A percentile compares a stretch with the other conserved stretches of the same genome.
phyloP scores from a whole-genome alignment of 2,113 vertebrate species.

The Crotophaga sulcirostris region DNA sequence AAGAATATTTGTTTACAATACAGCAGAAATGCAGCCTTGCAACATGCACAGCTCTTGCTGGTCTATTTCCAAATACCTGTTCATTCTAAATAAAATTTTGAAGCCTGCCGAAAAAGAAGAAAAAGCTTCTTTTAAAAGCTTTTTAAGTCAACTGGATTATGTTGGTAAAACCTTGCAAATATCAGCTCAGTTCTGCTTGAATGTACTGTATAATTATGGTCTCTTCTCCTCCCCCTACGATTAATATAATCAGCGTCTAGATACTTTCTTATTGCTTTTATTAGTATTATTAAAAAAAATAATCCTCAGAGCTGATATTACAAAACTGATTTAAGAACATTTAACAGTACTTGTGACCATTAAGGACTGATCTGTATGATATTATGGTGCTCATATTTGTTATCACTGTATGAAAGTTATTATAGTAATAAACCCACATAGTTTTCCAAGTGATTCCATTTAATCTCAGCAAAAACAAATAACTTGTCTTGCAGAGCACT shows the following conservation, averaged over 20 bases:
- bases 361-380: constrained; percentile 43
- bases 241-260: constrained; percentile 10
- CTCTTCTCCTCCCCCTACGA: not conserved
- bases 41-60: not conserved
- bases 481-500: constrained; percentile 26
- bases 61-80: not conserved
- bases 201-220: not conserved
- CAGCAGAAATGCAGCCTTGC: not conserved
- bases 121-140: not conserved
- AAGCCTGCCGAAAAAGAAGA: not conserved
- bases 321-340: constrained; percentile 54
- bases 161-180: not conserved
- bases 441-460: constrained; percentile 52
- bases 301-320: not conserved
- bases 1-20: not conserved
- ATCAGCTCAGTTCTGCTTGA: not conserved
- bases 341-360: constrained; percentile 49
- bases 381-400: constrained; percentile 13
- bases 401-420: constrained; percentile 53
- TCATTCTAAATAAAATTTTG: not conserved
- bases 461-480: constrained; percentile 61
- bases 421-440: constrained; percentile 52
- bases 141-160: not conserved
- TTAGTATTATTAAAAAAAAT: constrained; percentile 59
- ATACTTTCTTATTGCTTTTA: constrained; percentile 41